Evolutionary conservation across 2,113 vertebrate genomes (phyloP), one percentile per base, ranked within the genome.

Genomic region (Petromus typicus): DNA sequence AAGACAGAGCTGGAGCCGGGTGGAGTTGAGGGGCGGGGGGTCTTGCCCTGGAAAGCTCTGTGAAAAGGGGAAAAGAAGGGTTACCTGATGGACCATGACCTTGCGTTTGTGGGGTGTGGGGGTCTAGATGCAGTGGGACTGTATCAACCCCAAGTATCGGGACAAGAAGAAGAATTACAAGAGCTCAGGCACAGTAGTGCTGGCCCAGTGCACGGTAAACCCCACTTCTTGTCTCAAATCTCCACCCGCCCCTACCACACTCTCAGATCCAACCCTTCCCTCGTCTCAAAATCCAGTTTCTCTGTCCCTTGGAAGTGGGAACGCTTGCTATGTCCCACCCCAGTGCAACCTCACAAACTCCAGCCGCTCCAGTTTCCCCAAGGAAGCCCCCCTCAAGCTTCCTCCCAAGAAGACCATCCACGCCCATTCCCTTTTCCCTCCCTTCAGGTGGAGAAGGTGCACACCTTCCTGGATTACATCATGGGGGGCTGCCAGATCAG

Each of bases 111-210:
- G 79, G 95, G 94, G 17, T 57, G 11, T 82, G 84, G 95, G 93
- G 67, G 40, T 96, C 96, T 97, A 98, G 98, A 95, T 98, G 95
- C 98, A 98, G 86, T 98, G 98, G 97, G 97, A 97, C 5, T 98
- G 98, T 57, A 98, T 98, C 96, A 98, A 98, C 84, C 98, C 98
- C 48, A 98, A 98, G 73, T 98, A 98, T 56, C 96, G 96, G 48
- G 98, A 98, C 94, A 98, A 98, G 97, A 98, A 98, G 95, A 98
- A 98, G 93, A 94, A 98, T 48, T 98, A 98, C 95, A 98, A 98
- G 95, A 98, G 98, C 91, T 98, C 98, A 0, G 98, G 98, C 5
- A 97, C 90, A 0, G 93, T 98, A 0, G 95, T 98, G 2, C 97
- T 98, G 91, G 91, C 93, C 40, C 98, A 97, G 83, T 98, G 98